Percentiles rank a stretch among this genome's conserved stretches.
Evolutionary conservation across 2,888 invertebrate genomes (phyloP).

Genomic region (Vesta saturnalis): DNA sequence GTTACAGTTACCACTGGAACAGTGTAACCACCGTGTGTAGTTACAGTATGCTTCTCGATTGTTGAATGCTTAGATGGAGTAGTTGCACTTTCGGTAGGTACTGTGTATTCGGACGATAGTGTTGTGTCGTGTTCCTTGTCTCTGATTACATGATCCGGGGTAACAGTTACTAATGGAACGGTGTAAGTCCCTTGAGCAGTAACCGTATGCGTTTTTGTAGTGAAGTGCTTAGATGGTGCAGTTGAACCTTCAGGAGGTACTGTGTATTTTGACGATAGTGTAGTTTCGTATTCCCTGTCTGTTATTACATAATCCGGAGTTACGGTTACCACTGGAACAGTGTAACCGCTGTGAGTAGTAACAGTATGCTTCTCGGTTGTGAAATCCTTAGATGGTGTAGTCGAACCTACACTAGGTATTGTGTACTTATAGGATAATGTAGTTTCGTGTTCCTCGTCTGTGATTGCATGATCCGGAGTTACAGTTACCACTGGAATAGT

Average conservation of each 20-base stretch:
- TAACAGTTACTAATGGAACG: neutral
- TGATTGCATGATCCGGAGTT: neutral
- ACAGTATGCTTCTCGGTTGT: neutral
- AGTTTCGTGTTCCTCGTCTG: neutral
- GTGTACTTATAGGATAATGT: neutral
- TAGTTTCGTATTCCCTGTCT: neutral
- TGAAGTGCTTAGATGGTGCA: neutral
- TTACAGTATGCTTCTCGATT: neutral
- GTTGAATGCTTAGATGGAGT: neutral
- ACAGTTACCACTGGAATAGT: constrained; percentile 2
- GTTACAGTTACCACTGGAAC: neutral
- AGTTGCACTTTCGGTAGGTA: neutral
- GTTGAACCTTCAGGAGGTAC: neutral
- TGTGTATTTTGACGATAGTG: neutral
- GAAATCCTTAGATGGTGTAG: neutral
- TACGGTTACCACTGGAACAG: neutral
- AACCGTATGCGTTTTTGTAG: neutral
- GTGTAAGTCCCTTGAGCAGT: neutral
- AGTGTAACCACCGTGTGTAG: neutral
- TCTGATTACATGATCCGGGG: neutral
- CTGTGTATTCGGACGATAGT: neutral
- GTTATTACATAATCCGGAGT: neutral
- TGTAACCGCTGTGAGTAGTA: neutral
- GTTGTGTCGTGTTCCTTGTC: neutral
- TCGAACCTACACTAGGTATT: neutral